Evolutionary conservation across 2,797 vertebrate genomes (phyloP), one percentile per base, ranked within the genome.

Genomic region (Chrysocyon brachyurus): DNA sequence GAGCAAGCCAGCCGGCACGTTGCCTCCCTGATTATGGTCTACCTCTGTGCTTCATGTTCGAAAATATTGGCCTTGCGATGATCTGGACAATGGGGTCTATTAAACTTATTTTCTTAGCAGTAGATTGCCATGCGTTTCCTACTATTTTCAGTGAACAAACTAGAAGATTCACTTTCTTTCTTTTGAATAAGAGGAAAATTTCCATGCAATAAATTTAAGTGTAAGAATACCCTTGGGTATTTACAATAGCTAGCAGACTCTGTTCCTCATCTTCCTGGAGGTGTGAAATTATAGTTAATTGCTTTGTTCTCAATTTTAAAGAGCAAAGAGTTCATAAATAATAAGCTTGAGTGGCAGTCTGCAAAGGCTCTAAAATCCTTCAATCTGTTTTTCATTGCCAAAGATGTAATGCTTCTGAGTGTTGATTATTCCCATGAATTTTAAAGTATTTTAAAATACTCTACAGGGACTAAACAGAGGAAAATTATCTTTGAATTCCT

Each of bases 251-350:
- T 64, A 87, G 73, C 78, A 97, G 96, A 56, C 87, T 93, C 59
- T 61, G 56, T 96, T 97, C 95, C 86, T 94, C 49, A 86, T 96
- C 91, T 96, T 97, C 73, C 49, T 81, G 90, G 96, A 98, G 96
- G 94, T 97, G 90, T 84, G 95, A 97, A 98, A 97, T 96, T 97
- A 77, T 93, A 97, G 89, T 96, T 98, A 98, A 98, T 97, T 98
- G 96, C 97, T 96, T 95, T 97, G 97, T 98, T 98, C 96, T 97
- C 90, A 72, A 92, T 97, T 97, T 97, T 91, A 97, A 98, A 90
- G 96, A 97, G 96, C 94, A 97, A 96, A 90, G 92, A 97, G 93
- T 95, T 96, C 96, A 97, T 97, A 97, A 98, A 98, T 97, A 98
- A 97, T 97, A 96, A 84, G 94, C 82, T 90, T 26, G 12, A 97